Conservation (phyloP, 2,797 vertebrate genomes). For the Brachyalestes nurse region DNA sequence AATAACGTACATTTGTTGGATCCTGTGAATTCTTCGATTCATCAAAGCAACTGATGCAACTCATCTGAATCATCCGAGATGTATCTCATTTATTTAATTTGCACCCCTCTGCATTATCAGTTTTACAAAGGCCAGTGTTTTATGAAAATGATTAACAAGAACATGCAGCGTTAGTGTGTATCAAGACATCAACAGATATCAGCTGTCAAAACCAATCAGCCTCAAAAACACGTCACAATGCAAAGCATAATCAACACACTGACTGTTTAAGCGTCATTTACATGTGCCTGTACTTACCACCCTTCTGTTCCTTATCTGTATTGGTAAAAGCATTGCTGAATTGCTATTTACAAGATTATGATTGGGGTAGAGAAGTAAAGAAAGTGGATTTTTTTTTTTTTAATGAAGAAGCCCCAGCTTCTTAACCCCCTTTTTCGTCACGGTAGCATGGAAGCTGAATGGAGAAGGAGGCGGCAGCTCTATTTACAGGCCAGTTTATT, state of each 20-base stretch:
- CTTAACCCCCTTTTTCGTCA: slow-evolving; percentile 32
- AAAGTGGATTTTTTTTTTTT: not conserved
- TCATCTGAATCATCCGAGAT: not conserved
- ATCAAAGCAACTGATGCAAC: no score
- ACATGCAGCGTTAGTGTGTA: not conserved
- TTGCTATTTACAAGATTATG: not conserved
- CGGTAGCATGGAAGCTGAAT: not conserved
- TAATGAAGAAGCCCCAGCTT: not conserved
- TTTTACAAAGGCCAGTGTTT: not conserved
- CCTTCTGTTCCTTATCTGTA: not conserved
- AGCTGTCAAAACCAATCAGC: not conserved
- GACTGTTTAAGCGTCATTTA: not conserved
- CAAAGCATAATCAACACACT: not conserved
- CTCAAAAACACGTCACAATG: not conserved
- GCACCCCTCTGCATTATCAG: not conserved
- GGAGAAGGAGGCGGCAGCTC: slow-evolving; percentile 20
- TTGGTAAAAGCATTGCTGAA: no score
- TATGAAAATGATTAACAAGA: not conserved
- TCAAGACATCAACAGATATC: not conserved
- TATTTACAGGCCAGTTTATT: slow-evolving; percentile 43
- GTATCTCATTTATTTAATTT: not conserved
- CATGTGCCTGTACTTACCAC: no score
- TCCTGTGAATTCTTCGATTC: no score
- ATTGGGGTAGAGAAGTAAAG: not conserved
- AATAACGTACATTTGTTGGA: no score